Percentiles rank a stretch among this genome's conserved stretches.
Conservation (phyloP, 1,140 invertebrate species). For the Anoplophora glabripennis region DNA sequence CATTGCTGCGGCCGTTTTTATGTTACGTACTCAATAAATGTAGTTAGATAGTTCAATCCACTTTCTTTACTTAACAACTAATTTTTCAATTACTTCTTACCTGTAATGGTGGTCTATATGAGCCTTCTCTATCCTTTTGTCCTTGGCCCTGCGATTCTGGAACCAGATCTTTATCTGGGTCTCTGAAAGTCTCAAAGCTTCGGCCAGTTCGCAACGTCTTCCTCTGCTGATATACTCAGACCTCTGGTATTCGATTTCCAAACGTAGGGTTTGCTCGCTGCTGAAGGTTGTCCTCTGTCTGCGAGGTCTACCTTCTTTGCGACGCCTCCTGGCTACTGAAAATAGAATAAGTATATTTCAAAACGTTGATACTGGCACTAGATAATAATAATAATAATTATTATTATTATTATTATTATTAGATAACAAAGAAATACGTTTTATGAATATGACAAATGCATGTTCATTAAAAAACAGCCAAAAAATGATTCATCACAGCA, state of each 20-base stretch:
- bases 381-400: no score
- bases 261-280: constrained; percentile 83
- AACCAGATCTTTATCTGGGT: constrained; percentile 98
- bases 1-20: not conserved
- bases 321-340: constrained; percentile 77
- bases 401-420: no score
- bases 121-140: constrained; percentile 93
- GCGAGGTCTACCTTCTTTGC: constrained; percentile 80
- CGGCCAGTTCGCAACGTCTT: constrained; percentile 81
- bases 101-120: constrained; percentile 92
- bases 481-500: no score
- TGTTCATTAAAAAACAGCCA: no score
- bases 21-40: not conserved
- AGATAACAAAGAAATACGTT: no score
- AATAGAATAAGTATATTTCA: constrained; percentile 20
- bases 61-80: not conserved
- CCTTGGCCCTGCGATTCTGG: constrained; percentile 92
- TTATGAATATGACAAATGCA: no score
- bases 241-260: constrained; percentile 87
- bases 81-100: constrained; percentile 53
- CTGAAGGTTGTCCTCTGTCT: constrained; percentile 93
- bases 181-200: constrained; percentile 78
- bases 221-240: constrained; percentile 89
- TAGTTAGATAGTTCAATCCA: constrained; percentile 4
- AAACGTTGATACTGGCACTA: no score